Percentiles rank a stretch among this genome's conserved stretches.
These are phyloP conservation scores for Dascyllus trimaculatus DNA, from an alignment of 2,113 vertebrate species.

Conservation along the genomic window DNA sequence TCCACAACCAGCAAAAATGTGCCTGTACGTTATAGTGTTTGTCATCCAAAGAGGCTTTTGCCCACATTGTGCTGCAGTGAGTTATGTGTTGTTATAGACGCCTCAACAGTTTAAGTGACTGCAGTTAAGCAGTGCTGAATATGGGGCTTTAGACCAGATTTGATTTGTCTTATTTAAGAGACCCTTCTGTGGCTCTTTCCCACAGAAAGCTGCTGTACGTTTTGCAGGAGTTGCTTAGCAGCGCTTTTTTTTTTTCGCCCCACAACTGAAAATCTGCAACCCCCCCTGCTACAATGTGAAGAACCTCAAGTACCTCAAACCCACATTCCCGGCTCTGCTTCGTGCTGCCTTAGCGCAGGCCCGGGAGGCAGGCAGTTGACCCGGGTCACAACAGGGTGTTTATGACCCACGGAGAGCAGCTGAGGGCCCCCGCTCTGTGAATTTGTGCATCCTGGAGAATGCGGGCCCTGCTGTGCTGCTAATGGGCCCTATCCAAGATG, in stretches of 20 bases:
- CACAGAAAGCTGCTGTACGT: conserved; percentile 73
- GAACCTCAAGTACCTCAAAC: conserved; percentile 33
- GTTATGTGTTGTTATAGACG: conserved; percentile 67
- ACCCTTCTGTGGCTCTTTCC: conserved; percentile 76
- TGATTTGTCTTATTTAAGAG: conserved; percentile 77
- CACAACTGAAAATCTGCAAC: conserved; percentile 24
- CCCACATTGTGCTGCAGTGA: conserved; percentile 44
- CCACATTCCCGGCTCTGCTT: conserved; percentile 39
- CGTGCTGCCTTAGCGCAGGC: conserved; percentile 64
- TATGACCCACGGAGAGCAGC: conserved; percentile 75
- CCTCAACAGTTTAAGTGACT: conserved; percentile 65
- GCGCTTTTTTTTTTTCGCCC: conserved; percentile 19
- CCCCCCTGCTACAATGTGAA: conserved; percentile 16
- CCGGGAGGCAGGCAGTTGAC: conserved; percentile 64
- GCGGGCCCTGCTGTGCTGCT: conserved; percentile 71
- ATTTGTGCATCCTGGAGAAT: conserved; percentile 72
- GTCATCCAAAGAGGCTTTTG: conserved; percentile 40
- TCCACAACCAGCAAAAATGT: conserved; percentile 28
- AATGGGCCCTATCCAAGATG: conserved; percentile 73
- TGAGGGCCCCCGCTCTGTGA: conserved; percentile 57
- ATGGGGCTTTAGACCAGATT: conserved; percentile 67
- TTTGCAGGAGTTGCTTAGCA: conserved; percentile 82
- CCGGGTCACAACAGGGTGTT: conserved; percentile 72
- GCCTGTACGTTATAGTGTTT: conserved; percentile 12
- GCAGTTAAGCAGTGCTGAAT: conserved; percentile 60